A percentile compares a stretch with the other conserved stretches of the same genome.
phyloP scores from a whole-genome alignment of 2,797 vertebrate species.

The Cuculus canorus region DNA sequence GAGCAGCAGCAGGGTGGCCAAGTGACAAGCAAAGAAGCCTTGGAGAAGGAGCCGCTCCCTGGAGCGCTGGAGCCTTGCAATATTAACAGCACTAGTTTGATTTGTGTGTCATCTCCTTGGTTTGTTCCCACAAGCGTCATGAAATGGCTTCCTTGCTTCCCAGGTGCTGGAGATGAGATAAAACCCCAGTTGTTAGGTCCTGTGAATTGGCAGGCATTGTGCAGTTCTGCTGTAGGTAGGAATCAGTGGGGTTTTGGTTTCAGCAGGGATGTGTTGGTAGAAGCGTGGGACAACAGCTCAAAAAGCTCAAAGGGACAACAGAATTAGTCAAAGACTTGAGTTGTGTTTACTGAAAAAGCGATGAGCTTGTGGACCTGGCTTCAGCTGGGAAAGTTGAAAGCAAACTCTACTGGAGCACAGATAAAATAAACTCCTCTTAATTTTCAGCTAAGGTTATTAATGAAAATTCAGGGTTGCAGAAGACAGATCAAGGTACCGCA shows the following conservation, averaged over 20 bases:
- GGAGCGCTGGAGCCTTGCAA: background rate
- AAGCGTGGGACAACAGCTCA: background rate
- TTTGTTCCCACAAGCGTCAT: background rate
- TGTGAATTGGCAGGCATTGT: background rate
- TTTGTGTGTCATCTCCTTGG: background rate
- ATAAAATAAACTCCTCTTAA: background rate
- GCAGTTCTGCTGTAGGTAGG: background rate
- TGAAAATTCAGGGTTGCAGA: background rate
- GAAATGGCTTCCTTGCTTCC: background rate
- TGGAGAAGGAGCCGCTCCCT: background rate
- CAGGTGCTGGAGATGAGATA: background rate
- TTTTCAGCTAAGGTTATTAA: background rate
- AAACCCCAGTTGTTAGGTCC: background rate
- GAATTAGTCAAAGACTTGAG: background rate
- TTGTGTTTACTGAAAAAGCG: background rate
- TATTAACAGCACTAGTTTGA: background rate
- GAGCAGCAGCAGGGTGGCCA: accelerated
- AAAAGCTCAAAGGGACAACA: background rate
- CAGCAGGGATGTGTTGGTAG: background rate
- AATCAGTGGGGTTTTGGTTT: background rate
- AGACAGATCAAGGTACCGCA: background rate
- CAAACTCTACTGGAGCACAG: background rate
- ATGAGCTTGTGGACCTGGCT: background rate
- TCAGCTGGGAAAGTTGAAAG: background rate
- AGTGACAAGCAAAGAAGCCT: accelerated